Percentiles rank a stretch among this genome's conserved stretches.
phyloP scores from a whole-genome alignment of 1,140 invertebrate genomes.

The Drosophila nebulosa region DNA sequence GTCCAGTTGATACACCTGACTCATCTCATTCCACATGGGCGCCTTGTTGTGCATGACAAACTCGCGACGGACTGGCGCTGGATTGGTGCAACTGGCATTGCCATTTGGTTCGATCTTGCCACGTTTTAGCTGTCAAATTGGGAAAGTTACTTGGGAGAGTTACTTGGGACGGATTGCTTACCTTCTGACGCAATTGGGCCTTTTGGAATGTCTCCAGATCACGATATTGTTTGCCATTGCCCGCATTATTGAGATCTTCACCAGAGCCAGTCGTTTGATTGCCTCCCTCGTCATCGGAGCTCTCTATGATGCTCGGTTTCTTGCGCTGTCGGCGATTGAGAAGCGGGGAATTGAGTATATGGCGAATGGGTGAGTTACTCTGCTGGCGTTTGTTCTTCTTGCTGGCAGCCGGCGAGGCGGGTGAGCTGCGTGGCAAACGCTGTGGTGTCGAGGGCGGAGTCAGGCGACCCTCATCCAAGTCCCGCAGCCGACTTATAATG shows the following conservation, averaged over 20 bases:
- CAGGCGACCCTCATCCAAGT: constrained; percentile 81
- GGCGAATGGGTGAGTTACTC: constrained; percentile 89
- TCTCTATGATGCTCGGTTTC: constrained; percentile 87
- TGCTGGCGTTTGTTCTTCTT: constrained; percentile 88
- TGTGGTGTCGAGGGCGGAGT: constrained; percentile 83
- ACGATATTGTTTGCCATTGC: constrained; percentile 87
- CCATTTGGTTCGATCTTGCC: constrained; percentile 84
- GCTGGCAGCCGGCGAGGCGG: constrained; percentile 86
- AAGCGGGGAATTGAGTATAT: constrained; percentile 90
- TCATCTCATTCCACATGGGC: constrained; percentile 99
- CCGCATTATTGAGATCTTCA: constrained; percentile 60
- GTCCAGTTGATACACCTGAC: constrained; percentile 99
- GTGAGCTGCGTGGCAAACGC: constrained; percentile 86
- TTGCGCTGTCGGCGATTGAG: constrained; percentile 88
- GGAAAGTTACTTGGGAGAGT: neutral
- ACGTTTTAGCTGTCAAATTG: constrained; percentile 84
- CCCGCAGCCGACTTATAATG: constrained; percentile 82
- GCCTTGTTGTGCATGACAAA: constrained; percentile 99
- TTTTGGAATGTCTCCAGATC: constrained; percentile 97
- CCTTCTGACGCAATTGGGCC: constrained; percentile 95
- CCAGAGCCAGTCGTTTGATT: constrained; percentile 83
- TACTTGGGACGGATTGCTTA: constrained; percentile 71
- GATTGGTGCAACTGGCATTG: constrained; percentile 63
- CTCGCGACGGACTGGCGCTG: constrained; percentile 85
- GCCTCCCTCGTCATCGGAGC: constrained; percentile 92